phyloP scores from a whole-genome alignment of 1,140 invertebrate species.

The Saccostrea echinata region DNA sequence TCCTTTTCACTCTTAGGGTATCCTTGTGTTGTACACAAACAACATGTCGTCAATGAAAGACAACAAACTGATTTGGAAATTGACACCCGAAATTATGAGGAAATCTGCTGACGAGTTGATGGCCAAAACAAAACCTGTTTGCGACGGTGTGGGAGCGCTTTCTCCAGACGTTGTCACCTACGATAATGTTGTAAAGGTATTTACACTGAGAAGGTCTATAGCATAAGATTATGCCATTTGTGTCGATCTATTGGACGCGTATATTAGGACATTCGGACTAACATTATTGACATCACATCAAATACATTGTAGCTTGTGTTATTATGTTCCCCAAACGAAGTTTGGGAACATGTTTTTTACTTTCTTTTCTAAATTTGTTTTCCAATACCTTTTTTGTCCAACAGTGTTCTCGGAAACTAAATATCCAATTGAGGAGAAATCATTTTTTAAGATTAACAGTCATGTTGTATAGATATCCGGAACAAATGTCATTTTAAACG shows the following conservation, averaged over 20 bases:
- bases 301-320: too few relatives aligned
- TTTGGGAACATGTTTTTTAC: too few relatives aligned
- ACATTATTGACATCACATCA: too few relatives aligned
- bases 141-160: slow-evolving; percentile 77
- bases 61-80: slow-evolving; percentile 70
- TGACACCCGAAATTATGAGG: slow-evolving; percentile 74
- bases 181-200: slow-evolving; percentile 80
- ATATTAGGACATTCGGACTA: neutral
- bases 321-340: too few relatives aligned
- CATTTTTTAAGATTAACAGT: too few relatives aligned
- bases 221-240: neutral
- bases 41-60: slow-evolving; percentile 62
- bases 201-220: neutral
- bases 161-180: slow-evolving; percentile 74
- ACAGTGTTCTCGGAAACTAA: too few relatives aligned
- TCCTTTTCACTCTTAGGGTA: neutral
- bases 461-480: too few relatives aligned
- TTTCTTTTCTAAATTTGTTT: too few relatives aligned
- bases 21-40: slow-evolving; percentile 19
- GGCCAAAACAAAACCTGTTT: slow-evolving; percentile 71
- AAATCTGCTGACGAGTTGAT: slow-evolving; percentile 76
- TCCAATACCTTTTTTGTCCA: too few relatives aligned
- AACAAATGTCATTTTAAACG: too few relatives aligned
- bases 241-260: neutral
- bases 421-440: too few relatives aligned